A percentile compares a stretch with the other conserved stretches of the same genome.
These are phyloP conservation scores for Glyphotaelius pellucidus DNA, from an alignment of 2,888 invertebrate species.

Conservation along the genomic window DNA sequence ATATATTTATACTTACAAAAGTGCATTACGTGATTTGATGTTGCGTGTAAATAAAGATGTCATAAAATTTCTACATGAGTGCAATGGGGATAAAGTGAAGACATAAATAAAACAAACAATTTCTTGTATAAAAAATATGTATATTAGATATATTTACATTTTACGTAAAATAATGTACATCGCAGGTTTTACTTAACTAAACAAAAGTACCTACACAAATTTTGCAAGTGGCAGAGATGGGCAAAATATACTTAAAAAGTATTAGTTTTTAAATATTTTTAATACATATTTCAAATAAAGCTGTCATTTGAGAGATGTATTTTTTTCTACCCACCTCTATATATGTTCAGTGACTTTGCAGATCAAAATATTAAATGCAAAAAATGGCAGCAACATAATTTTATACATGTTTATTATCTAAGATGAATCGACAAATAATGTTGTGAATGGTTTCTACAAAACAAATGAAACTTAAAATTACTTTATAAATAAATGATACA, in stretches of 20 bases:
- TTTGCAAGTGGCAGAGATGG: constrained; percentile 63
- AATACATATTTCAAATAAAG: constrained; percentile 54
- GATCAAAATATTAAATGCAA: constrained; percentile 49
- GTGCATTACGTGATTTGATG: neutral
- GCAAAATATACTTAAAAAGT: constrained; percentile 60
- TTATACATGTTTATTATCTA: constrained; percentile 30
- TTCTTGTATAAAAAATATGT: constrained; percentile 58
- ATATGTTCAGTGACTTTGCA: constrained; percentile 38
- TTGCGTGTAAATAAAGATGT: neutral
- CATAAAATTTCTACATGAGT: neutral
- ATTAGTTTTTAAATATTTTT: constrained; percentile 66
- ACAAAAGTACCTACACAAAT: constrained; percentile 59
- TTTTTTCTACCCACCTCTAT: constrained; percentile 61
- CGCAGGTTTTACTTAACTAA: constrained; percentile 57
- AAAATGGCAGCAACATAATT: constrained; percentile 37
- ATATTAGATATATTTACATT: constrained; percentile 63
- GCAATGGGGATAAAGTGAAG: neutral
- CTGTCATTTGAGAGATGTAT: constrained; percentile 57
- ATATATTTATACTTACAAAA: constrained; percentile 2
- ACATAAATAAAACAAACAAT: constrained; percentile 53
- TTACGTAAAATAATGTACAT: constrained; percentile 63
- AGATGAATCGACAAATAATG: constrained; percentile 31
- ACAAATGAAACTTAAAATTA: constrained; percentile 46
- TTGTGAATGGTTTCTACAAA: constrained; percentile 30
- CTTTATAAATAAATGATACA: constrained; percentile 46